Evolutionary conservation across 1,140 invertebrate genomes (phyloP).

Genomic region (Gonioctena quinquepunctata): DNA sequence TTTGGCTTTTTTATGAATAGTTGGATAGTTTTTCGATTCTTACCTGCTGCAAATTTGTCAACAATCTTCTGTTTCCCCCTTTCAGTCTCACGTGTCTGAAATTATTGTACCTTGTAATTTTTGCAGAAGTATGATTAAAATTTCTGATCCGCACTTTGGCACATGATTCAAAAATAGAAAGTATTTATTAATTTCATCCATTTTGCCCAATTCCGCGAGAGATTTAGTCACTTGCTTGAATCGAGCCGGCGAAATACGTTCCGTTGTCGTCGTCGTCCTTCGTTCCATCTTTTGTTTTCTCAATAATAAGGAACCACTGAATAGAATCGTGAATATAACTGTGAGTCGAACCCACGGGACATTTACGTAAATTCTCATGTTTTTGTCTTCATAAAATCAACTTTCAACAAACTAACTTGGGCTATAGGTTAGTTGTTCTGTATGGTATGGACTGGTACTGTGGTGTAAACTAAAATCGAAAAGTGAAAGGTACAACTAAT

Average conservation of each 20-base stretch:
- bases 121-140: constrained; percentile 67
- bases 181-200: constrained; percentile 59
- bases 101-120: constrained; percentile 64
- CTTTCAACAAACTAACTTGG: too few species aligned
- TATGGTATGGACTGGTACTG: neutral
- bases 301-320: constrained; percentile 7
- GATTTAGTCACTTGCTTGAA: constrained; percentile 59
- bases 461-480: neutral
- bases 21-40: too few species aligned
- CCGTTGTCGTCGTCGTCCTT: neutral
- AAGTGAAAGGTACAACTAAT: neutral
- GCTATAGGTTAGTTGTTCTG: too few species aligned
- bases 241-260: neutral
- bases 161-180: constrained; percentile 68
- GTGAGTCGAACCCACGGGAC: neutral
- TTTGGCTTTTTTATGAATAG: too few species aligned
- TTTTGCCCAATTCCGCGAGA: constrained; percentile 58
- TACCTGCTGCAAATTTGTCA: constrained; percentile 59
- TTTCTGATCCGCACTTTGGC: constrained; percentile 67
- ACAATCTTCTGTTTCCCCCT: constrained; percentile 53
- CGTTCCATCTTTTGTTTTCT: neutral
- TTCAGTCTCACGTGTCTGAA: constrained; percentile 66
- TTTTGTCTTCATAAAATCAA: too few species aligned
- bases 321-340: neutral
- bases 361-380: too few species aligned